Evolutionary conservation across 2,797 vertebrate species (phyloP), one percentile per base, ranked within the genome.

Genomic region (Botia almorhae): DNA sequence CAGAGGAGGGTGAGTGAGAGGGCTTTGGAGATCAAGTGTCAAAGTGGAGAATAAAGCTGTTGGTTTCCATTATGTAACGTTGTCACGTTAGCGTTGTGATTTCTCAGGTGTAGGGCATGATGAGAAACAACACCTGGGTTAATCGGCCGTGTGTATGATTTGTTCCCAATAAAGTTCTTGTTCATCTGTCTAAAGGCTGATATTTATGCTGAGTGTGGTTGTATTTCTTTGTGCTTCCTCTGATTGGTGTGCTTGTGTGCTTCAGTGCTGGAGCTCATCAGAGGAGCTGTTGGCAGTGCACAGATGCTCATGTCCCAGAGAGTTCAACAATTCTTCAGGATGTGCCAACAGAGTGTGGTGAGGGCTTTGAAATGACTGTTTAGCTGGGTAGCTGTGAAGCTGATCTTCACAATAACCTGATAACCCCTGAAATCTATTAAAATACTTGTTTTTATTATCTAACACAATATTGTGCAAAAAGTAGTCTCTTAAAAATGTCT

Each of bases 221-320:
- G 43, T 33, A 13, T 46, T 39, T 12, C 3, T 11, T 29, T 29
- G 3, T 26, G 1, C 29, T 29, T 33, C 10, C 19, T 78, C 39
- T 69, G 65, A 69, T 69, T 36, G 67, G 29, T 33, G 71, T 39
- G 68, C 21, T 77, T 10, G 60, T 81, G 33, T 64, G 70, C 3
- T 33, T 56, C 80, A 99, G 98, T 96, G 89, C 91, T 99, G 84
- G 97, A 99, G 91, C 95, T 96, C 92, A 99, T 99, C 87, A 96
- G 97, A 83, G 97, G 96, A 0, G 97, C 98, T 0, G 97, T 99
- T 87, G 97, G 97, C 90, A 97, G 96, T 8, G 96, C 98, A 81
- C 98, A 99, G 91, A 96, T 99, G 90, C 95, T 99, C 88, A 97
- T 99, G 96, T 98, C 97, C 88, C 98, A 99, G 91, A 99, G 99